Evolutionary conservation across 2,888 invertebrate genomes (phyloP), one percentile per base, ranked within the genome.

Genomic region (Rhimphoctona megacephalus): DNA sequence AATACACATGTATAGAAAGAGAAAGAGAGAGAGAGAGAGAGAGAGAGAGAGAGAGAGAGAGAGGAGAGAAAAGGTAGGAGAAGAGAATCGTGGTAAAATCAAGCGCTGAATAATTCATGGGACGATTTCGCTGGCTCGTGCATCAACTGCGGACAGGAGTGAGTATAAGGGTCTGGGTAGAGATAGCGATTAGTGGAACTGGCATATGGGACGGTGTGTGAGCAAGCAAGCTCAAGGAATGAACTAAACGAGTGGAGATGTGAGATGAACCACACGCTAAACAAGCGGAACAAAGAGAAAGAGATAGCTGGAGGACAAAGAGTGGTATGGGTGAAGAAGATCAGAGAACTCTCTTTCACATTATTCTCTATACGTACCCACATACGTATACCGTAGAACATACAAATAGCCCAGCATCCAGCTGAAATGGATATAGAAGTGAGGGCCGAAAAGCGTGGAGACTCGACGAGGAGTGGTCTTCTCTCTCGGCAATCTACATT

Each of bases 21-120:
- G 25, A 46, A 1, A 30, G 49, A 30, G 14, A 30, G 14, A 22
- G 2, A 30, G 49, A 30, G 14, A 30, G 14, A 22, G 49, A n/a
- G 57, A 9, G 19, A 39, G 39, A 11, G n/a, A 0, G 39, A 49
- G 33, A n/a, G 49, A 30, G 3, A 9, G 33, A 33, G 9, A 39
- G 46, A 19, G 17, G 33, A 19, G 39, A 25, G 70, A 17, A 30
- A 30, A 33, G n/a, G 25, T 9, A 30, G 49, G 46, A n/a, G 43
- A 46, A 39, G 54, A 52, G 52, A 70, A 74, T 70, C 49, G 67
- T 49, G 70, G 82, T 64, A 77, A 81, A 83, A 86, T 83, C 80
- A 86, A 85, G 87, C 79, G 70, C 76, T 90, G 90, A 90, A 91
- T 91, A 89, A 89, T 91, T 91, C 90, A 91, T 87, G 61, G 33